phyloP scores from a whole-genome alignment of 1,140 invertebrate genomes.

The Chlorops oryzae region DNA sequence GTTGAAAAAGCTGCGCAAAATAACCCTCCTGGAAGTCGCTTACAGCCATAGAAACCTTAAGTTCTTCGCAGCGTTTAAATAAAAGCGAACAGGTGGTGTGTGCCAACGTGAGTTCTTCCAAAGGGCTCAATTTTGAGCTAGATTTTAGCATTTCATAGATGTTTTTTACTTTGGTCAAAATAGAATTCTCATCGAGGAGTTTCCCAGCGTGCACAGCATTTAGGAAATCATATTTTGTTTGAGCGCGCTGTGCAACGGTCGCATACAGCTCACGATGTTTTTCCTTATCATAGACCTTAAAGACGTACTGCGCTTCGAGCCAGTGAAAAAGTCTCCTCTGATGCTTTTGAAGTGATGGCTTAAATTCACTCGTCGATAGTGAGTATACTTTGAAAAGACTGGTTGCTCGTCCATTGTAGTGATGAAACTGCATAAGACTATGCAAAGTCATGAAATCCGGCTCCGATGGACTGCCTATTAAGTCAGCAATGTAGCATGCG shows the following conservation, averaged over 20 bases:
- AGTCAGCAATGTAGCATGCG: slow-evolving; percentile 8
- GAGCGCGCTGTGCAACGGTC: too few species aligned
- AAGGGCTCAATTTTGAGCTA: slow-evolving; percentile 14
- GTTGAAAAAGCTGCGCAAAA: slow-evolving; percentile 23
- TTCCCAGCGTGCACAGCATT: slow-evolving; percentile 23
- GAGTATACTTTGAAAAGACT: too few species aligned
- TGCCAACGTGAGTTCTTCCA: slow-evolving; percentile 24
- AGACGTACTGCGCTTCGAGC: slow-evolving; percentile 9
- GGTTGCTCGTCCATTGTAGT: too few species aligned
- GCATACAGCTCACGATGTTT: too few species aligned
- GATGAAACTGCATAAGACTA: too few species aligned
- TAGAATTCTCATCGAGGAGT: too few species aligned
- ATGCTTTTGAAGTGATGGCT: not conserved
- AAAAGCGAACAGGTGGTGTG: slow-evolving; percentile 20
- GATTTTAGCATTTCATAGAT: too few species aligned
- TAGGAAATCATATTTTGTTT: slow-evolving; percentile 24
- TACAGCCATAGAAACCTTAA: slow-evolving; percentile 22
- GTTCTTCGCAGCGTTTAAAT: slow-evolving; percentile 17
- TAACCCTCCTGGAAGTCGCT: slow-evolving; percentile 23
- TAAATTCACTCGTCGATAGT: too few species aligned
- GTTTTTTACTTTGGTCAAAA: too few species aligned
- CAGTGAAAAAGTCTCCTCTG: slow-evolving; percentile 22
- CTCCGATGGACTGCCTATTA: too few species aligned
- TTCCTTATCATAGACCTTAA: too few species aligned
- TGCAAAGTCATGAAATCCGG: too few species aligned